Base-by-base conservation (phyloP, 1,140 invertebrate species). In the Carposina sasakii region DNA sequence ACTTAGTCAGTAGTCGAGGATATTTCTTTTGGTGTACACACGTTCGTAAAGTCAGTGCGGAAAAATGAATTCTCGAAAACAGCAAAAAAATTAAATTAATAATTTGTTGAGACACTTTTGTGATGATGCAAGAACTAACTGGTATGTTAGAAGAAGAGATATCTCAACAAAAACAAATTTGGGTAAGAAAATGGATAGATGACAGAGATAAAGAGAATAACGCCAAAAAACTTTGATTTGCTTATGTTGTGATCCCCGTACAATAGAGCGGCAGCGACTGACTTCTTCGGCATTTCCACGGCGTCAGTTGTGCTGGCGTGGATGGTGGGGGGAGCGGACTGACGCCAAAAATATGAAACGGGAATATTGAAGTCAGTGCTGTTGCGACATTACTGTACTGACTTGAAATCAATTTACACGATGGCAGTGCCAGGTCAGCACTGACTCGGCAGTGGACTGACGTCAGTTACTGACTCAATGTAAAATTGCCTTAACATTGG, bases 1-100 rank as follows among this genome's bases (percentile, higher is more conserved):
- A 20, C 20, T 37, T 37, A 13, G 13, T 20, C 34, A 37, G 34
- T 37, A 37, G 34, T 37, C 34, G 34, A 37, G 34, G 34, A 37
- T 37, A 37, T 37, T 37, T 37, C 34, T 37, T 37, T 37, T 17
- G 34, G 17, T 37, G 34, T 15, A 37, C 34, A 37, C 34, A 37
- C 34, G 34, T 37, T 37, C 20, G 34, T 37, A 16, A 37, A 37
- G 17, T 20, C 34, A 37, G 34, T 37, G 34, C 34, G 34, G 34
- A 37, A 37, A 37, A 31, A 3, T 3, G 30, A 31, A 31, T 31
- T 31, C 30, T 31, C 30, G 30, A 31, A 31, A 31, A 10, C 30
- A 31, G 30, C 30, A 31, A 31, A 31, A 31, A 31, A n/a, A 31
- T n/a, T n/a, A 31, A 31, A 12, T 31, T 3, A 31, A 10, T 31